Conservation (phyloP, 2,113 vertebrate species). For the Atlantisia rogersi region DNA sequence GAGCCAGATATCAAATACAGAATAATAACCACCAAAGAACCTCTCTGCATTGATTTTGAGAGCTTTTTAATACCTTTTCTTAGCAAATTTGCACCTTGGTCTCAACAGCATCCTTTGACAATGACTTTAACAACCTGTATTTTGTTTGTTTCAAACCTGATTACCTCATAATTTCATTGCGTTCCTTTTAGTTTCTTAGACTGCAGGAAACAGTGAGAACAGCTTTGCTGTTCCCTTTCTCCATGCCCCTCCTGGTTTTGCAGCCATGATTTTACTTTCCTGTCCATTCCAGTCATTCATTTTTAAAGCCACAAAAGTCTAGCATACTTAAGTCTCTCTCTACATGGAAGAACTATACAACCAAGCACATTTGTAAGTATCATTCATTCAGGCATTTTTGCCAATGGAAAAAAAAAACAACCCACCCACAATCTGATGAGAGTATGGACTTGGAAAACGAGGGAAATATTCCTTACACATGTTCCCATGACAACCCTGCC, state of each 20-base stretch:
- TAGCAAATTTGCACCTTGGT: neutral
- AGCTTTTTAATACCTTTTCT: neutral
- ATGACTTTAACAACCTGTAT: neutral
- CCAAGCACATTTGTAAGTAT: neutral
- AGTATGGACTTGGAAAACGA: neutral
- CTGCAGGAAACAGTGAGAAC: neutral
- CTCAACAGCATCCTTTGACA: neutral
- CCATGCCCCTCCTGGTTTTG: neutral
- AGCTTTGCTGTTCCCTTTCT: neutral
- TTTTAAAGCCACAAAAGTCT: neutral
- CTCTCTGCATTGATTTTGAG: neutral
- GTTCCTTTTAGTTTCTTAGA: neutral
- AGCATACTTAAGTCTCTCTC: neutral
- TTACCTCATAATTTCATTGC: neutral
- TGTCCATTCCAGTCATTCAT: neutral
- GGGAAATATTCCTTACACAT: neutral
- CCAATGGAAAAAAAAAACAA: neutral
- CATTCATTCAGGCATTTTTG: neutral
- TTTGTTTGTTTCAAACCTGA: neutral
- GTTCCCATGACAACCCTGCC: slow-evolving; percentile 64
- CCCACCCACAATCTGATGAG: neutral
- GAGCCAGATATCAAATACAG: neutral
- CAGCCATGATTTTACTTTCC: neutral
- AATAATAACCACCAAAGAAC: neutral
- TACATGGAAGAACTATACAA: neutral